These are phyloP conservation scores for Drosophila varians DNA, from an alignment of 1,140 invertebrate genomes.

Conservation along the genomic window DNA sequence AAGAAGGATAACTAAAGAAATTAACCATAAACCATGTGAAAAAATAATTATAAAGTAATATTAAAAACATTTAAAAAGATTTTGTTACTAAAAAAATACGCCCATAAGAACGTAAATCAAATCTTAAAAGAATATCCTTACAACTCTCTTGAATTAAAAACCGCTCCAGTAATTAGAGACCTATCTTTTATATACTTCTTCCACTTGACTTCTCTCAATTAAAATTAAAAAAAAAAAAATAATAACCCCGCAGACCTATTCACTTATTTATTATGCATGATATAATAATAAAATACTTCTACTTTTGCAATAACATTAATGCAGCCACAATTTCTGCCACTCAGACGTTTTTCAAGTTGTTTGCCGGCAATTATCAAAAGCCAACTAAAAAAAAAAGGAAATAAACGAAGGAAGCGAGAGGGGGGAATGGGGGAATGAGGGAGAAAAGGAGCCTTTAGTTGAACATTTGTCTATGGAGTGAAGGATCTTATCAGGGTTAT, in stretches of 20 bases:
- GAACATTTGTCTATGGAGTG: constrained; percentile 8
- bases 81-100: no score
- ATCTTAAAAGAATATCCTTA: no score
- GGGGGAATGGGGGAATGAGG: no score
- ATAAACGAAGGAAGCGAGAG: not conserved
- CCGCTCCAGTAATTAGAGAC: not conserved
- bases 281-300: not conserved
- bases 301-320: not conserved
- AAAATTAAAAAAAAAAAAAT: no score
- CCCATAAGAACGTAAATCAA: no score
- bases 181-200: no score
- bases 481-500: constrained; percentile 53
- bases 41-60: no score
- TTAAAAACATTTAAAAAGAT: no score
- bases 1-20: no score
- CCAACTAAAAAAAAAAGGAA: not conserved
- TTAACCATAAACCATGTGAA: no score
- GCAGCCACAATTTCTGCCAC: not conserved
- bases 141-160: not conserved
- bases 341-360: constrained; percentile 22
- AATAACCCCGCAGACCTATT: not conserved
- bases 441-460: not conserved
- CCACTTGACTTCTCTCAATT: not conserved
- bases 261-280: not conserved
- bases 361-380: constrained; percentile 24